A percentile compares a stretch with the other conserved stretches of the same genome.
Evolutionary conservation across 2,113 vertebrate species (phyloP).

Genomic region (Ursus arctos): DNA sequence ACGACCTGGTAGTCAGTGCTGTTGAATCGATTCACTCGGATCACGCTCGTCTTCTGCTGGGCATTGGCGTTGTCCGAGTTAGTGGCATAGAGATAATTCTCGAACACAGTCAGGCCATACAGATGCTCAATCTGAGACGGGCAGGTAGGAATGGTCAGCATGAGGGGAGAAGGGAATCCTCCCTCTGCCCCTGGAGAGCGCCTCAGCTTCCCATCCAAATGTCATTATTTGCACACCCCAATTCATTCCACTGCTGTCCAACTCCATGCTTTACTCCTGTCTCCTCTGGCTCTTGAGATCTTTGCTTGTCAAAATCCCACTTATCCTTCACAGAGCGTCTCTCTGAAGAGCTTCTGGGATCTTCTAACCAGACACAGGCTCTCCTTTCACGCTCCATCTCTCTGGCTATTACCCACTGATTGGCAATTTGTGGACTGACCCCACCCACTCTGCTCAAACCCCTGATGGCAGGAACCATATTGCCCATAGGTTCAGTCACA

Average conservation of each 20-base stretch:
- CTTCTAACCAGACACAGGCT: background rate
- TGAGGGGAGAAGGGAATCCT: background rate
- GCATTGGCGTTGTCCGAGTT: conserved; percentile 97
- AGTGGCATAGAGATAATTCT: conserved; percentile 98
- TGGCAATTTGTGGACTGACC: background rate
- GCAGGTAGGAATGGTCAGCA: background rate
- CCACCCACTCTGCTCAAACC: background rate
- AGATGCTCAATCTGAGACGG: conserved; percentile 94
- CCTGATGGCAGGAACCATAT: background rate
- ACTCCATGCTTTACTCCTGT: background rate
- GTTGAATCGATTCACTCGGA: conserved; percentile 98
- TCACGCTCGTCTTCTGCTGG: conserved; percentile 98
- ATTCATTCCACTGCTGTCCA: background rate
- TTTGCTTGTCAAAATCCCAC: background rate
- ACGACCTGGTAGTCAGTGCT: conserved; percentile 97
- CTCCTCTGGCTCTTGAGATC: background rate
- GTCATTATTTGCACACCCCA: background rate
- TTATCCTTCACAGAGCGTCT: background rate
- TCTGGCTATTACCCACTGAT: background rate
- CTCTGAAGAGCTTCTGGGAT: conserved; percentile 37
- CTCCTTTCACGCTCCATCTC: background rate
- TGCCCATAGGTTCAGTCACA: background rate
- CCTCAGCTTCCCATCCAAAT: background rate
- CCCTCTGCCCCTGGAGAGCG: background rate
- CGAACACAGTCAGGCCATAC: conserved; percentile 96